These are phyloP conservation scores for Coleophora deauratella DNA, from an alignment of 2,888 invertebrate genomes.

Conservation along the genomic window DNA sequence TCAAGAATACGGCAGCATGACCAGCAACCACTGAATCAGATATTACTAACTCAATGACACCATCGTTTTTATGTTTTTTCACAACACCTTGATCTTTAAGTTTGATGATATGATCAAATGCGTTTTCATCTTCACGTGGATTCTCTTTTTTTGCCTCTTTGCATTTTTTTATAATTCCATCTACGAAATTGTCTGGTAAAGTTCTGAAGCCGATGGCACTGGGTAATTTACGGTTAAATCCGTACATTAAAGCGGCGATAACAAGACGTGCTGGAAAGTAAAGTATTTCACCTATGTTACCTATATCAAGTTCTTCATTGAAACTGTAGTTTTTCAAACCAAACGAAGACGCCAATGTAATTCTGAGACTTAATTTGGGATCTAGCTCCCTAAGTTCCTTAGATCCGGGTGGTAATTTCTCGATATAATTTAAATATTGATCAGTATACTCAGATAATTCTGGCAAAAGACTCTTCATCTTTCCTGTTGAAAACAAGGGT, in stretches of 20 bases:
- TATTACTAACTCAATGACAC: background rate
- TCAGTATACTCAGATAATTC: constrained; percentile 27
- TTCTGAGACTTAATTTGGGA: background rate
- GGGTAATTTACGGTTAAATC: background rate
- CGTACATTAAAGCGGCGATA: background rate
- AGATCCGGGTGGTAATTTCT: constrained; percentile 1
- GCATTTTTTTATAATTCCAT: background rate
- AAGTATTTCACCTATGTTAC: background rate
- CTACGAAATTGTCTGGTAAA: background rate
- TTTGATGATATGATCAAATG: background rate
- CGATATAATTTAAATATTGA: constrained; percentile 22
- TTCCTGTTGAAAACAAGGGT: constrained; percentile 30
- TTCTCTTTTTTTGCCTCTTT: background rate
- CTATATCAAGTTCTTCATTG: background rate
- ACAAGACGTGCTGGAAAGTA: background rate
- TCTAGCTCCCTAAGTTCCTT: background rate
- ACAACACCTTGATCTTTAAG: background rate
- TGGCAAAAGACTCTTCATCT: constrained; percentile 34
- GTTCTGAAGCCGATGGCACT: background rate
- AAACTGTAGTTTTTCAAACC: background rate
- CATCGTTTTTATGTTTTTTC: background rate
- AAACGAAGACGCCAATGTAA: background rate
- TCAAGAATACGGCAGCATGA: background rate
- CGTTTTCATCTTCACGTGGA: background rate
- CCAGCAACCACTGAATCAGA: background rate